These are phyloP conservation scores for Apocheima hispidaria DNA, from an alignment of 2,888 invertebrate genomes.

Conservation along the genomic window DNA sequence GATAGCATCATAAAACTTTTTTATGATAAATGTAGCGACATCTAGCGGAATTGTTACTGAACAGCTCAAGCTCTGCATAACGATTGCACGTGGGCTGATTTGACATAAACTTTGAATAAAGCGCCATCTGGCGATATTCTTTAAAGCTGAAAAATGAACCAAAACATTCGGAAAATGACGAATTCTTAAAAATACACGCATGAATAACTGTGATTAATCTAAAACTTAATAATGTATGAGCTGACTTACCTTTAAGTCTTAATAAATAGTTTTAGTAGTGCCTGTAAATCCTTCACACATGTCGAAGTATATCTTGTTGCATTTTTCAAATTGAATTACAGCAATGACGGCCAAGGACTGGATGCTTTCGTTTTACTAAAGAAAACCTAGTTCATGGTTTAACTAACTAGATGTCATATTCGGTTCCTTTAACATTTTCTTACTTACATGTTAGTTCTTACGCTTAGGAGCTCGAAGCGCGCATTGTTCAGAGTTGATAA, in stretches of 20 bases:
- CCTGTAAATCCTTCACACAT: too few relatives aligned
- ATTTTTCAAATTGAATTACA: too few relatives aligned
- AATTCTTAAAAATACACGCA: not conserved
- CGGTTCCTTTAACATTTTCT: too few relatives aligned
- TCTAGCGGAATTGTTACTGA: constrained; percentile 19
- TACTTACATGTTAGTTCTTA: too few relatives aligned
- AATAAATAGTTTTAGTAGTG: too few relatives aligned
- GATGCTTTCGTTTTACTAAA: too few relatives aligned
- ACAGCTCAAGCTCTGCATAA: not conserved
- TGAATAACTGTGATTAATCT: not conserved
- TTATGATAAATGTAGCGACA: constrained; percentile 23
- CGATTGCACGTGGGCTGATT: not conserved
- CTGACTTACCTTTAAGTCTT: constrained; percentile 26
- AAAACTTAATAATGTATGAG: not conserved
- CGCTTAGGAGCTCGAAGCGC: too few relatives aligned
- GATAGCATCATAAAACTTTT: not conserved
- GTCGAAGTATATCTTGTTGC: too few relatives aligned
- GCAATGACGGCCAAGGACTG: too few relatives aligned
- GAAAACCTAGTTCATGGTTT: too few relatives aligned
- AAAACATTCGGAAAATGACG: not conserved
- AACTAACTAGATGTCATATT: too few relatives aligned
- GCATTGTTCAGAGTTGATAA: too few relatives aligned
- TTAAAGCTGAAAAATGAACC: not conserved
- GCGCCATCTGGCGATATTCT: constrained; percentile 29
- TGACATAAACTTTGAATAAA: not conserved